These are phyloP conservation scores for Tipula vernalis DNA, from an alignment of 2,888 invertebrate species.

Conservation along the genomic window DNA sequence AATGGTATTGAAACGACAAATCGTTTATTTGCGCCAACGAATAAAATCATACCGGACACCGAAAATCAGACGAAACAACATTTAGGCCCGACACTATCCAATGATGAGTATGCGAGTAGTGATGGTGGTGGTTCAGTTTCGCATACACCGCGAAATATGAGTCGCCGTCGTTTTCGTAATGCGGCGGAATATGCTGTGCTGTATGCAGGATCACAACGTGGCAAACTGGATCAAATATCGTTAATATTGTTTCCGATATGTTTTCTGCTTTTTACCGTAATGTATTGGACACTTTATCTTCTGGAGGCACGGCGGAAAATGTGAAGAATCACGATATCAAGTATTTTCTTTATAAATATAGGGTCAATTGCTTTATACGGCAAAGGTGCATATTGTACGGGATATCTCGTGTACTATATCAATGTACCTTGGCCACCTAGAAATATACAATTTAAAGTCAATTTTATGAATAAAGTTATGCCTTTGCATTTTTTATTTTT, in stretches of 20 bases:
- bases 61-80: conserved; percentile 12
- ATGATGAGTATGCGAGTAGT: background rate
- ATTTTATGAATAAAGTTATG: background rate
- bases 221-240: conserved; percentile 45
- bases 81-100: background rate
- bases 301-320: conserved; percentile 37
- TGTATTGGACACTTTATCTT: conserved; percentile 49
- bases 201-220: conserved; percentile 49
- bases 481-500: background rate
- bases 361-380: background rate
- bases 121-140: background rate
- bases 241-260: conserved; percentile 46
- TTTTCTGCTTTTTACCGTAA: conserved; percentile 43
- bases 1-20: conserved; percentile 23
- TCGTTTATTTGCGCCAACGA: conserved; percentile 18
- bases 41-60: conserved; percentile 21
- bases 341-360: background rate
- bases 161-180: conserved; percentile 27
- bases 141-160: background rate
- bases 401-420: background rate
- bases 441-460: background rate
- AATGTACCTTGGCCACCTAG: background rate
- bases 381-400: background rate
- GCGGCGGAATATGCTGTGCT: conserved; percentile 42
- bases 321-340: conserved; percentile 15